These are phyloP conservation scores for Ophiothrix spiculata DNA, from an alignment of 35 echinoderm and acorn worm genomes.

Conservation along the genomic window DNA sequence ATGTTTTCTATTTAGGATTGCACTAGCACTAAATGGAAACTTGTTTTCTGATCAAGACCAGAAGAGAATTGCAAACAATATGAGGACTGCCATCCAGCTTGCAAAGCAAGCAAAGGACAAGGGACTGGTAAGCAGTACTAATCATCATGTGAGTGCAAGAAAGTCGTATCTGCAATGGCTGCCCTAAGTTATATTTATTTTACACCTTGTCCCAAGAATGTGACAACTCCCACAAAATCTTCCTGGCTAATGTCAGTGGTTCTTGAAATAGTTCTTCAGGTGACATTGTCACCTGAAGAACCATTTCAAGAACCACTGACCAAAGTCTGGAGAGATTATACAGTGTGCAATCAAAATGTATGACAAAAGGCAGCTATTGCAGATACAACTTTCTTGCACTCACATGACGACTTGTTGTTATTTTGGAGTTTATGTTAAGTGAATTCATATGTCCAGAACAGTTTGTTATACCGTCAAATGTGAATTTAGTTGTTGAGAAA, in stretches of 20 bases:
- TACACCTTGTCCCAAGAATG: no score
- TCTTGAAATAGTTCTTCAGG: not conserved
- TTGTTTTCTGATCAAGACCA: slow-evolving; percentile 44
- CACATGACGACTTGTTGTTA: no score
- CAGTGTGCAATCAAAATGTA: not conserved
- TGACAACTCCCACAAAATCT: not conserved
- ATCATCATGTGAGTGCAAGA: no score
- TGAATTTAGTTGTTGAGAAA: no score
- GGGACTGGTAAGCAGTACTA: slow-evolving; percentile 39
- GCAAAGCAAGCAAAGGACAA: slow-evolving; percentile 22
- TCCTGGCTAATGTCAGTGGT: not conserved
- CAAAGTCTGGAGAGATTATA: not conserved
- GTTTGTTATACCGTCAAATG: not conserved
- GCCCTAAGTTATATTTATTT: no score
- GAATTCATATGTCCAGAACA: not conserved
- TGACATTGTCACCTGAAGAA: not conserved
- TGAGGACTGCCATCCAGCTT: slow-evolving; percentile 45
- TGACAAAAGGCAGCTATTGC: no score
- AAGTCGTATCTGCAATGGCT: not conserved
- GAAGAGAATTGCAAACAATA: slow-evolving; percentile 41
- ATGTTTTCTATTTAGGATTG: slow-evolving; percentile 35
- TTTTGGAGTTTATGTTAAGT: no score
- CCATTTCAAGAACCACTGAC: not conserved
- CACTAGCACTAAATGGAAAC: slow-evolving; percentile 43
- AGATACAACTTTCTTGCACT: no score